A percentile compares a stretch with the other conserved stretches of the same genome.
Evolutionary conservation across 2,888 invertebrate genomes (phyloP).

Genomic region (Lithophane ornitopus): DNA sequence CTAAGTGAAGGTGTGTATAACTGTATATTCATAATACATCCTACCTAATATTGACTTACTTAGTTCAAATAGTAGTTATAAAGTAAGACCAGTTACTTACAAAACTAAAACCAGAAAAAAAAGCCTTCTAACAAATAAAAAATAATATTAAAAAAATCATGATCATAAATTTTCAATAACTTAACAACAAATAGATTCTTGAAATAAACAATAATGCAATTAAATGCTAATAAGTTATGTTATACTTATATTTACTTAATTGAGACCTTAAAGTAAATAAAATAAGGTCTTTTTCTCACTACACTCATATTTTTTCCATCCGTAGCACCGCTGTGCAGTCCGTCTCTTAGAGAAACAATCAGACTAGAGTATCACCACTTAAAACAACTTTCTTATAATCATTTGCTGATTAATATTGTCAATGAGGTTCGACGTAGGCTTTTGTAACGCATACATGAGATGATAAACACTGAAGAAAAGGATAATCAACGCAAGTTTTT

Average conservation of each 20-base stretch:
- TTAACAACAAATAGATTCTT: conserved; percentile 17
- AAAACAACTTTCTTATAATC: conserved; percentile 40
- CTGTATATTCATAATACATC: neutral
- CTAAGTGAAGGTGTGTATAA: neutral
- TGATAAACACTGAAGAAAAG: conserved; percentile 41
- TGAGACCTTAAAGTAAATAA: neutral
- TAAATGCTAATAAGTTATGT: conserved; percentile 12
- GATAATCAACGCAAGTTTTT: conserved; percentile 37
- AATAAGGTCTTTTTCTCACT: conserved; percentile 12
- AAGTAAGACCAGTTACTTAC: neutral
- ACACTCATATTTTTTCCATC: neutral
- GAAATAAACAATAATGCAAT: conserved; percentile 4
- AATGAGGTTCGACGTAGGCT: conserved; percentile 13
- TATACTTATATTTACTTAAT: conserved; percentile 15
- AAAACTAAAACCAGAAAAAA: neutral
- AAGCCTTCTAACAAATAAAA: neutral
- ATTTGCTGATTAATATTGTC: conserved; percentile 16
- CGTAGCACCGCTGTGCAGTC: conserved; percentile 40
- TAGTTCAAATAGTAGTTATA: neutral
- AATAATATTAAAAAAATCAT: conserved; percentile 21
- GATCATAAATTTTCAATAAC: conserved; percentile 9
- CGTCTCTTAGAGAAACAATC: conserved; percentile 36
- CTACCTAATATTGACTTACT: neutral
- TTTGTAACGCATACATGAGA: conserved; percentile 14
- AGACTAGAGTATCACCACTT: conserved; percentile 46